A percentile compares a stretch with the other conserved stretches of the same genome.
Conservation (phyloP, 53 echinoderm and acorn worm species). For the Holothuria scabra region DNA sequence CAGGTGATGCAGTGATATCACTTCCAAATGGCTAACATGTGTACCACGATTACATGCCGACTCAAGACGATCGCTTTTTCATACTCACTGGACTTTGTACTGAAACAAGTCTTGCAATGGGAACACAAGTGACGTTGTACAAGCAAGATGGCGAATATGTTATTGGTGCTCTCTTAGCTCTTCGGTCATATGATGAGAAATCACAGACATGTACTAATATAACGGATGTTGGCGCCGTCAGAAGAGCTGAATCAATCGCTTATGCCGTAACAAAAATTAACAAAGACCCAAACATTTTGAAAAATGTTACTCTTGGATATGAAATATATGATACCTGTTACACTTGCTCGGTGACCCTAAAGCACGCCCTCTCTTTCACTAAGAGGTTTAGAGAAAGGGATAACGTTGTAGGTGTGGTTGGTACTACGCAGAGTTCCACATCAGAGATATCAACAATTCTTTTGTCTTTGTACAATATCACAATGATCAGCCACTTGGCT, state of each 20-base stretch:
- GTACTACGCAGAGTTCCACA: constrained; percentile 78
- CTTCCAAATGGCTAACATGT: no score
- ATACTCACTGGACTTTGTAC: no score
- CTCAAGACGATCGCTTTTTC: no score
- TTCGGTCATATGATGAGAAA: background rate
- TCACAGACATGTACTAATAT: background rate
- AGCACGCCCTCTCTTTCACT: constrained; percentile 50
- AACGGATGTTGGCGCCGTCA: constrained; percentile 14
- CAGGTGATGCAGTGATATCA: no score
- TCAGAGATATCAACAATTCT: constrained; percentile 77
- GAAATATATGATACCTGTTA: constrained; percentile 71
- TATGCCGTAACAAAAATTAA: constrained; percentile 36
- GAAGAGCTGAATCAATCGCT: constrained; percentile 15
- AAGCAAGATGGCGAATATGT: constrained; percentile 27
- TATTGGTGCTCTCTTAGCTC: constrained; percentile 1
- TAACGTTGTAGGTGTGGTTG: constrained; percentile 74
- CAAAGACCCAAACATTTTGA: constrained; percentile 12
- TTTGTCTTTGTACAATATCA: constrained; percentile 77
- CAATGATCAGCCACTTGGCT: constrained; percentile 85
- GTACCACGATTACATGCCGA: no score
- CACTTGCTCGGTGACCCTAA: constrained; percentile 37
- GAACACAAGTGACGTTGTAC: background rate
- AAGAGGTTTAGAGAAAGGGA: background rate
- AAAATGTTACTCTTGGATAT: constrained; percentile 52
- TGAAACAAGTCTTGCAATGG: no score